Evolutionary conservation across 2,113 vertebrate species (phyloP).

Genomic region (Chaetops frenatus): DNA sequence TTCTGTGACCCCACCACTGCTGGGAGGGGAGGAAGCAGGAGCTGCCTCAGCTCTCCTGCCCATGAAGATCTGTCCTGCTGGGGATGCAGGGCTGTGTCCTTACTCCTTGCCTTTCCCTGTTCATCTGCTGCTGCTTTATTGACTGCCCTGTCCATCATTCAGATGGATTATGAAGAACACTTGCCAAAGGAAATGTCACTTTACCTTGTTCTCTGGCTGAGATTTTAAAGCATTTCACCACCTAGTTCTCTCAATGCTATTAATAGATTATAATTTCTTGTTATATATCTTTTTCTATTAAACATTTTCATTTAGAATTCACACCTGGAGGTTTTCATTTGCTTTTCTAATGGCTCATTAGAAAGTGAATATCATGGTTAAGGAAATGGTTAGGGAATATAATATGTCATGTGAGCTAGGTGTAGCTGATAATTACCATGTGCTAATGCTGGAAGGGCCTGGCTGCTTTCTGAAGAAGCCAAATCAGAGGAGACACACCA

Average conservation of each 20-base stretch:
- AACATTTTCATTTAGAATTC: not conserved
- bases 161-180: not conserved
- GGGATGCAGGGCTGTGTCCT: not conserved
- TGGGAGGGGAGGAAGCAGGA: not conserved
- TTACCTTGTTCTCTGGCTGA: not conserved
- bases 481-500: not conserved
- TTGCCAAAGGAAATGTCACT: not conserved
- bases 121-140: not conserved
- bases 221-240: not conserved
- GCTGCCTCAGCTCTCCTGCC: not conserved
- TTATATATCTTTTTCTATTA: not conserved
- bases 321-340: conserved; percentile 16
- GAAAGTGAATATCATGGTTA: not conserved
- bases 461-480: not conserved
- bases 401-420: not conserved
- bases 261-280: not conserved
- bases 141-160: not conserved
- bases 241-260: not conserved
- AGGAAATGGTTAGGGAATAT: not conserved
- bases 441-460: not conserved
- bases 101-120: not conserved
- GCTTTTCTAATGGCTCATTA: not conserved
- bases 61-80: rapidly evolving
- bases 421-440: not conserved
- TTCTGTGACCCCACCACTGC: not conserved